Base-by-base conservation (phyloP, 2,888 invertebrate species). In the Chrysolina americana region DNA sequence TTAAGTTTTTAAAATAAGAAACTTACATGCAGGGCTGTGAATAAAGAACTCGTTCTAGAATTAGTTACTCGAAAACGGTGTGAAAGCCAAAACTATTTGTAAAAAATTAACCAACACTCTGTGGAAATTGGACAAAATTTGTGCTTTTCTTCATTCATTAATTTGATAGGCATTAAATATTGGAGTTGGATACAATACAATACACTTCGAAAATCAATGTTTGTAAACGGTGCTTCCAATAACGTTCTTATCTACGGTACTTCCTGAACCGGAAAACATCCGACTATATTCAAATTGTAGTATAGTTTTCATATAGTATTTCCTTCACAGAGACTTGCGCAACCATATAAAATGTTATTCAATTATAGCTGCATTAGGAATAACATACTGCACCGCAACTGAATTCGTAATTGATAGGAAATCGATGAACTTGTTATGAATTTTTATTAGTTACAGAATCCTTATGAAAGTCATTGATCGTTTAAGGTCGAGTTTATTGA, bases 371-470 rank as follows among this genome's bases (percentile, higher is more conserved):
- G 59, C 59, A 59, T n/a, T 59, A 59, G 59, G 59, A 23, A 59
- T 28, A 59, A 59, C 28, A 28, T 23, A 56, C 56, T 59, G 59
- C 59, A 59, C 28, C n/a, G 36, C 59, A 28, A 59, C 59, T 59
- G 59, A 59, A 59, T 59, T 59, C 36, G n/a, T 59, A 59, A 59
- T 59, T 59, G 28, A 36, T 59, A 59, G 59, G 59, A 59, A 59
- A 36, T 36, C 59, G 59, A 59, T 59, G 28, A 59, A 36, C 59
- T 59, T 59, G 59, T 59, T 59, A 59, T 59, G 59, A 59, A 59
- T 59, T 59, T 59, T 59, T 59, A 59, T 59, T 59, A 59, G 28
- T 36, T 28, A 36, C 59, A 59, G 59, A 59, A 59, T 28, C 59
- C 23, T 59, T 59, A 59, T 59, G n/a, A 28, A 59, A 36, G 23